phyloP scores from a whole-genome alignment of 2,888 invertebrate species.

The Platerodrilus igneus region DNA sequence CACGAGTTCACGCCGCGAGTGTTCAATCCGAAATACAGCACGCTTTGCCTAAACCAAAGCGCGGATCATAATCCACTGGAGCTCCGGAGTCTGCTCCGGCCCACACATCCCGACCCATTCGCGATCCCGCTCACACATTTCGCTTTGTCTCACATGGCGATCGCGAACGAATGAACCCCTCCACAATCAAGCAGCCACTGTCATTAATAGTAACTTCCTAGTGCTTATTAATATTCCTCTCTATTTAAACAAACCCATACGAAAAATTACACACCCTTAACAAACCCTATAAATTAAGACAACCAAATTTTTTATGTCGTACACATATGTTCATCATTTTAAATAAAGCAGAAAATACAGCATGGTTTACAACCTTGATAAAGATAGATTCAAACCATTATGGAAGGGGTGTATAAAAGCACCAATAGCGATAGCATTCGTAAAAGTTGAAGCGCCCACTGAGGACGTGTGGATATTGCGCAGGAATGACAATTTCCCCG shows the following conservation, averaged over 20 bases:
- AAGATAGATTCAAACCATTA: no score
- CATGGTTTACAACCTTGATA: no score
- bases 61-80: constrained; percentile 54
- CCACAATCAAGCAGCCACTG: constrained; percentile 44
- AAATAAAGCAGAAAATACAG: no score
- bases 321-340: no score
- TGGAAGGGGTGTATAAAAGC: constrained; percentile 49
- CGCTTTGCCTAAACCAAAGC: constrained; percentile 64
- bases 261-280: no score
- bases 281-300: no score
- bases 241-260: no score
- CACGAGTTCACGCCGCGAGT: constrained; percentile 43
- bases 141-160: constrained; percentile 44
- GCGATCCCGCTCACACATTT: constrained; percentile 41
- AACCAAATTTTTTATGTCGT: no score
- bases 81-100: constrained; percentile 57
- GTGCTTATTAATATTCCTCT: no score
- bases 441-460: constrained; percentile 51
- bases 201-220: no score
- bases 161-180: constrained; percentile 42
- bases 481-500: constrained; percentile 43
- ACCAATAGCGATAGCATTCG: constrained; percentile 60
- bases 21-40: constrained; percentile 52
- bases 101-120: constrained; percentile 47
- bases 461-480: constrained; percentile 45